Evolutionary conservation across 2,113 vertebrate genomes (phyloP).

Genomic region (Gavialis gangeticus): DNA sequence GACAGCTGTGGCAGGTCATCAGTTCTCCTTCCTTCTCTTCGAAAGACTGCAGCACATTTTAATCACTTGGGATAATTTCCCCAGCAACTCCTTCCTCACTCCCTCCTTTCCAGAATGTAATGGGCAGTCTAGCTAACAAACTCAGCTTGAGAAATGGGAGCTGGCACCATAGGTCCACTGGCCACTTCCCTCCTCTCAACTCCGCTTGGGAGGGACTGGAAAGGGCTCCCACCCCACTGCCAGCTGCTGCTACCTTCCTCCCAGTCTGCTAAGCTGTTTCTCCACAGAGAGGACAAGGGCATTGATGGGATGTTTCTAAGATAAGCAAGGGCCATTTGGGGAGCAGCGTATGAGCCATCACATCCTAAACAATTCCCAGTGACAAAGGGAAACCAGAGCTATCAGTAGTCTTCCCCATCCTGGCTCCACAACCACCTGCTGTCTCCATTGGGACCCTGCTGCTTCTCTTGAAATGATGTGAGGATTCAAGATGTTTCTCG

Average conservation of each 20-base stretch:
- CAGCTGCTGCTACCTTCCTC: not conserved
- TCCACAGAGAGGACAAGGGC: not conserved
- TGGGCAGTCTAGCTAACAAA: not conserved
- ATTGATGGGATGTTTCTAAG: not conserved
- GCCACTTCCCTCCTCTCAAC: not conserved
- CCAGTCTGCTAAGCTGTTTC: not conserved
- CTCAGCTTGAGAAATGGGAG: not conserved
- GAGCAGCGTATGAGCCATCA: not conserved
- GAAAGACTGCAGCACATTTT: not conserved
- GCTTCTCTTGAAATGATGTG: too few relatives aligned
- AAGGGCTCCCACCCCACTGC: not conserved
- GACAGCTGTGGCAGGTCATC: not conserved
- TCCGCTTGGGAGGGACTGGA: not conserved
- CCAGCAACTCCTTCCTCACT: not conserved
- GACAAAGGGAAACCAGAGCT: not conserved
- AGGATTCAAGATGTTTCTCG: not conserved
- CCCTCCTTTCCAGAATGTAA: not conserved
- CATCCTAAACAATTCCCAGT: not conserved
- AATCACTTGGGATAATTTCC: not conserved
- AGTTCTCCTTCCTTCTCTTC: not conserved
- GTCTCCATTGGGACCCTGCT: not conserved
- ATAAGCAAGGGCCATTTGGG: not conserved
- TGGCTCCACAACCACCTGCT: not conserved
- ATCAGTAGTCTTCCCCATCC: not conserved
- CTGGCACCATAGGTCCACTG: not conserved